Conservation (phyloP, 64 coral and sea anemone genomes). For the Montipora cactus region DNA sequence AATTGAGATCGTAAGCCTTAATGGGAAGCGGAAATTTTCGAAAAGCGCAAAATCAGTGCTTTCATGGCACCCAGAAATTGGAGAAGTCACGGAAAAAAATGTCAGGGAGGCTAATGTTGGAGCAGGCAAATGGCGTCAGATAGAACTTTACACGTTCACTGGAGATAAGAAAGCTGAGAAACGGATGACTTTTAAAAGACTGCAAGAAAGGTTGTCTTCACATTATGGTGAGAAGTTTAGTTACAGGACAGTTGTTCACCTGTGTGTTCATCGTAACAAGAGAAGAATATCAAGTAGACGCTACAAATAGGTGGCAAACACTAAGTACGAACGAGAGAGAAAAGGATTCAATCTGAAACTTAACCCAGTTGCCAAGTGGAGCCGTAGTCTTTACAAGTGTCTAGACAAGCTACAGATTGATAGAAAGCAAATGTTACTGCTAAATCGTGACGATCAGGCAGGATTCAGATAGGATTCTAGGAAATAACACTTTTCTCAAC, state of each 20-base stretch:
- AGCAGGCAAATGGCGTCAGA: constrained; percentile 57
- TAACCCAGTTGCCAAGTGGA: constrained; percentile 69
- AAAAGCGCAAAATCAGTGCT: background rate
- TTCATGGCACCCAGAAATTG: constrained; percentile 36
- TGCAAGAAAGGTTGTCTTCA: constrained; percentile 27
- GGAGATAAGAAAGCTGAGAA: constrained; percentile 65
- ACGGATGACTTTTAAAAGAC: constrained; percentile 50
- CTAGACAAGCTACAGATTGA: constrained; percentile 56
- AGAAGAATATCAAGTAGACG: constrained; percentile 55
- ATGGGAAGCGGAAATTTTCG: background rate
- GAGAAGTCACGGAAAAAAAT: constrained; percentile 50
- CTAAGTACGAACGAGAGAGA: constrained; percentile 36
- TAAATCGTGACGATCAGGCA: constrained; percentile 66
- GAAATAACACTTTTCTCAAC: constrained; percentile 58
- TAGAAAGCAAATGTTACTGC: constrained; percentile 56
- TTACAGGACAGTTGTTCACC: constrained; percentile 62
- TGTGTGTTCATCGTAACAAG: constrained; percentile 58
- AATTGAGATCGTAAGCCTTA: constrained; percentile 33
- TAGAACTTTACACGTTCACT: constrained; percentile 67
- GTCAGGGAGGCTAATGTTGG: constrained; percentile 46
- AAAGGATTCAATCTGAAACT: constrained; percentile 59
- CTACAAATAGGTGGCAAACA: constrained; percentile 64
- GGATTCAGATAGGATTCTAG: constrained; percentile 62
- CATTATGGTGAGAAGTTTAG: constrained; percentile 48
- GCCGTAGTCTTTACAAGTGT: constrained; percentile 53